phyloP scores from a whole-genome alignment of 2,888 invertebrate species.

The Drosophila rubida region DNA sequence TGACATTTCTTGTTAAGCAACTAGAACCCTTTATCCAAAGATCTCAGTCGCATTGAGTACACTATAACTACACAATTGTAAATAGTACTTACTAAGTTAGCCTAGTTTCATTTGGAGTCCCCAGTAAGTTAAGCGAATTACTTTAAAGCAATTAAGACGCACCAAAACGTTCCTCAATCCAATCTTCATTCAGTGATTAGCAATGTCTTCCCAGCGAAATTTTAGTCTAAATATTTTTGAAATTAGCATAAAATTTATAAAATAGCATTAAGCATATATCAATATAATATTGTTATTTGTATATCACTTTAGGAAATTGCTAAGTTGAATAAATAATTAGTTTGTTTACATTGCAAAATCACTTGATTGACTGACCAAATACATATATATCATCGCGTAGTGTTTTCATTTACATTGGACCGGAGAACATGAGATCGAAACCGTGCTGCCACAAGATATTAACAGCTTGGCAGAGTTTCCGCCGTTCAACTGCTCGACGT shows the following conservation, averaged over 20 bases:
- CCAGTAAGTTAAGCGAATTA: background rate
- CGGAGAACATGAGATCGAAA: constrained; percentile 3
- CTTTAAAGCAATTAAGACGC: constrained; percentile 26
- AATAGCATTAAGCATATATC: constrained; percentile 14
- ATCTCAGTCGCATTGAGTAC: constrained; percentile 71
- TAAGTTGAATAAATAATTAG: constrained; percentile 26
- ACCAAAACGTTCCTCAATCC: constrained; percentile 28
- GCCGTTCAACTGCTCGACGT: constrained; percentile 22
- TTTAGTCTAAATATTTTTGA: constrained; percentile 22
- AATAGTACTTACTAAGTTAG: constrained; percentile 9
- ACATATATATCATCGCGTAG: background rate
- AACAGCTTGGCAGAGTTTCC: constrained; percentile 47
- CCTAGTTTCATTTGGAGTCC: background rate
- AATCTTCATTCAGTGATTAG: constrained; percentile 62
- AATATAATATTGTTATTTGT: constrained; percentile 12
- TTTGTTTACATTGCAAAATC: background rate
- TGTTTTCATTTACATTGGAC: constrained; percentile 15
- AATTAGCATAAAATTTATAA: background rate
- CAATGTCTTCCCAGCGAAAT: constrained; percentile 64
- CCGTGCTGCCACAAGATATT: constrained; percentile 20
- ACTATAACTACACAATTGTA: constrained; percentile 23
- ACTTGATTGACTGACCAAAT: background rate
- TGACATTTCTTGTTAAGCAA: constrained; percentile 3
- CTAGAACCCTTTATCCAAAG: constrained; percentile 60
- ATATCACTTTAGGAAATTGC: constrained; percentile 14